These are phyloP conservation scores for Cheirogaleus medius DNA, from an alignment of 2,113 vertebrate genomes.

Conservation along the genomic window DNA sequence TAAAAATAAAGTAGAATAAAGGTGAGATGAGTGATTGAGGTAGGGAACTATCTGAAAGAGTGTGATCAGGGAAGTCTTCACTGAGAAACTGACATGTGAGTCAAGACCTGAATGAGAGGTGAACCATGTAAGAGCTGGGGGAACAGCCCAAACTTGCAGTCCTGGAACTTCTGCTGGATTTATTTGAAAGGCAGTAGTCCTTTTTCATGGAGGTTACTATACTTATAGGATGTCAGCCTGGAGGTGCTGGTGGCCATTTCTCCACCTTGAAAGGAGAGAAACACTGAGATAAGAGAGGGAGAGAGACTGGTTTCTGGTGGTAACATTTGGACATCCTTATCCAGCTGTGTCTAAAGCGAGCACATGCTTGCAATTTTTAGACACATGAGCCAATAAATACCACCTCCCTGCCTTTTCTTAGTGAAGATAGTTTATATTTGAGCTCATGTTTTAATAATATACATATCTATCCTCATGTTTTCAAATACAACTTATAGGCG, in stretches of 20 bases:
- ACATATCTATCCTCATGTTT: background rate
- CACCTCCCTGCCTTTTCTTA: background rate
- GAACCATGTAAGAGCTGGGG: background rate
- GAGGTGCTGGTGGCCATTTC: background rate
- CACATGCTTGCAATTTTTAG: background rate
- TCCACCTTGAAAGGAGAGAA: background rate
- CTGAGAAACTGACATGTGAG: background rate
- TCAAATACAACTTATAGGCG: background rate
- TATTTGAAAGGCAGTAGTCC: background rate
- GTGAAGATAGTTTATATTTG: background rate
- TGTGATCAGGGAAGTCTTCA: background rate
- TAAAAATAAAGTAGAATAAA: background rate
- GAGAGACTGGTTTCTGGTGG: background rate
- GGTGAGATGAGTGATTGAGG: background rate
- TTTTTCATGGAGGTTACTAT: background rate
- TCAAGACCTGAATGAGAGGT: background rate
- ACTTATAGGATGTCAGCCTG: background rate
- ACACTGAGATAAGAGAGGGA: background rate
- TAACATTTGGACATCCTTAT: background rate
- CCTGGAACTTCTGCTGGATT: background rate
- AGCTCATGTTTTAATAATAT: background rate
- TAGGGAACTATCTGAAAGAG: background rate
- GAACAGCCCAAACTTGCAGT: background rate
- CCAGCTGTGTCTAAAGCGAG: background rate
- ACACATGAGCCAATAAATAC: background rate